Conservation (phyloP, 2,888 invertebrate genomes). For the Piscicola geometra region DNA sequence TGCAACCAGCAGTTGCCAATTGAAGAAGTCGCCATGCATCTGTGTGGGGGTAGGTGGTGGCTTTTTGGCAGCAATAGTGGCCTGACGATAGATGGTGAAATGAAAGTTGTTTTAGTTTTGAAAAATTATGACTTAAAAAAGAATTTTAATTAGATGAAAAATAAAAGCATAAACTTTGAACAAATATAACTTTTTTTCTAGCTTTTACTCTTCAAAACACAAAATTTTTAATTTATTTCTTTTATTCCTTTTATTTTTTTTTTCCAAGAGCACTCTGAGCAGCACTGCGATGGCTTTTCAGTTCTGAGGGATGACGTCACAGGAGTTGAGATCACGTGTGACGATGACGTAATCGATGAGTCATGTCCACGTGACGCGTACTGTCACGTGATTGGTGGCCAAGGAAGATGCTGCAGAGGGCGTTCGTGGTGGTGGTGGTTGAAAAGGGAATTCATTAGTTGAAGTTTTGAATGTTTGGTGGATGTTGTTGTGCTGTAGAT, state of each 20-base stretch:
- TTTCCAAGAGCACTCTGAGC: slow-evolving; percentile 24
- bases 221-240: neutral
- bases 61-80: neutral
- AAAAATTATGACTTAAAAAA: too few relatives aligned
- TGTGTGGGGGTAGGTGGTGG: slow-evolving; percentile 29
- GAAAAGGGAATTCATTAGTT: too few relatives aligned
- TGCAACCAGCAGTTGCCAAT: slow-evolving; percentile 31
- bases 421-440: slow-evolving; percentile 21
- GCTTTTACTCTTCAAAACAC: too few relatives aligned
- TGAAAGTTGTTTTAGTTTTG: too few relatives aligned
- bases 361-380: slow-evolving; percentile 31
- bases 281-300: slow-evolving; percentile 29
- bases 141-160: too few relatives aligned
- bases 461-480: too few relatives aligned
- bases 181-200: too few relatives aligned
- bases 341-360: neutral
- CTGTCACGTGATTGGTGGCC: slow-evolving; percentile 27
- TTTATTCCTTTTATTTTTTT: slow-evolving; percentile 13
- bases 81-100: too few relatives aligned
- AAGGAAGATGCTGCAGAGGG: slow-evolving; percentile 32
- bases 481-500: too few relatives aligned
- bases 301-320: slow-evolving; percentile 14
- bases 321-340: slow-evolving; percentile 14
- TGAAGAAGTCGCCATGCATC: slow-evolving; percentile 19
- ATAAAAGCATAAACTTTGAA: too few relatives aligned